Conservation (phyloP, 92 coral and sea anemone species). For the Desmophyllum pertusum region DNA sequence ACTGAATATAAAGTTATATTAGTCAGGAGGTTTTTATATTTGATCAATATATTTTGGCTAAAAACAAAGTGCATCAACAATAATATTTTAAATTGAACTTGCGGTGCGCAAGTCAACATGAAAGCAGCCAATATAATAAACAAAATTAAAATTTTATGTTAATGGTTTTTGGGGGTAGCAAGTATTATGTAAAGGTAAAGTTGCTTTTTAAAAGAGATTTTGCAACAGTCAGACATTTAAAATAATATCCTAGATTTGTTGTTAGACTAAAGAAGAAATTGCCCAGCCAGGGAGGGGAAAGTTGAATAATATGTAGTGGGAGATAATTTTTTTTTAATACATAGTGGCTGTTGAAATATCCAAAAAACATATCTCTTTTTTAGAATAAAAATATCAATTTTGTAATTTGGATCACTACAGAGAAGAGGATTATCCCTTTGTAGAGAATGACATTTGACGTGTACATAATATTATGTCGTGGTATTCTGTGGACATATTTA, state of each 20-base stretch:
- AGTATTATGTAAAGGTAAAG: not conserved
- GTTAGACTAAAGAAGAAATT: not conserved
- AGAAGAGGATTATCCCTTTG: constrained; percentile 3
- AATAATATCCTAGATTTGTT: not conserved
- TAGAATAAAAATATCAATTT: constrained; percentile 13
- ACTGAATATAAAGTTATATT: not conserved
- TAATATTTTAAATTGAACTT: not conserved
- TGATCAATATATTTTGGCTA: constrained; percentile 25
- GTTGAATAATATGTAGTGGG: not conserved
- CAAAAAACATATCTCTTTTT: constrained; percentile 6
- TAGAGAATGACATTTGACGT: constrained; percentile 1
- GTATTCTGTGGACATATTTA: constrained; percentile 33
- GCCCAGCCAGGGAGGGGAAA: not conserved
- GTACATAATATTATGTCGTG: constrained; percentile 23
- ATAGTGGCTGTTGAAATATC: constrained; percentile 3
- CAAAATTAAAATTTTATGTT: not conserved
- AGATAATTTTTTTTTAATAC: not conserved
- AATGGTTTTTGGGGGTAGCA: not conserved
- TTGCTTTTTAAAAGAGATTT: not conserved
- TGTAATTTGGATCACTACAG: constrained; percentile 17
- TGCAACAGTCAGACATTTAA: not conserved
- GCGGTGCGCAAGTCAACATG: not conserved
- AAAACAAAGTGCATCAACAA: constrained; percentile 2
- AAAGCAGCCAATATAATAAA: not conserved
- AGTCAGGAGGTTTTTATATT: not conserved